Conservation (phyloP, 2,113 vertebrate genomes). For the Antechinus flavipes region DNA sequence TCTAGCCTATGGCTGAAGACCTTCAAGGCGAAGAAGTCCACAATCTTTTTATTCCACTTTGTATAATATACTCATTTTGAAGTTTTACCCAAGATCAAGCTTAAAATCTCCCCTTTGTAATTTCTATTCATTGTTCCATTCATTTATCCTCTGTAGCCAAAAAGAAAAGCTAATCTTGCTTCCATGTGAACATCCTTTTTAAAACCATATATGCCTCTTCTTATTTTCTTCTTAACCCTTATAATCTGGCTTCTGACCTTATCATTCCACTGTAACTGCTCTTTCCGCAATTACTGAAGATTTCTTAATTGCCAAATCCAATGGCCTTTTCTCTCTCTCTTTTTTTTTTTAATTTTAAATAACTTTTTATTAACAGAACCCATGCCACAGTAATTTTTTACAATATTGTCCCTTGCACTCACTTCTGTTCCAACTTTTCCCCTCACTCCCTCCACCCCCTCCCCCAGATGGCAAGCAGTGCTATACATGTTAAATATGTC, state of each 20-base stretch:
- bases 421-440: too few species aligned
- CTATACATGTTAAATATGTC: too few species aligned
- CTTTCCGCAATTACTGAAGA: background rate
- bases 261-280: background rate
- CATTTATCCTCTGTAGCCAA: background rate
- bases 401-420: too few species aligned
- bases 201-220: background rate
- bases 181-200: background rate
- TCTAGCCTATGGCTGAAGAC: background rate
- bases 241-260: background rate
- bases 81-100: background rate
- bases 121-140: background rate
- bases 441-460: too few species aligned
- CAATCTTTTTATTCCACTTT: background rate
- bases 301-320: background rate
- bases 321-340: background rate
- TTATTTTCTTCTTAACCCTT: background rate
- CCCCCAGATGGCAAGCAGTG: too few species aligned
- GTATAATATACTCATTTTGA: background rate
- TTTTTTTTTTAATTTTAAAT: too few species aligned
- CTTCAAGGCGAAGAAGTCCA: background rate
- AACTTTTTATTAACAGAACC: too few species aligned
- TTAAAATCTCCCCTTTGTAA: background rate
- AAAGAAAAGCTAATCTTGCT: background rate
- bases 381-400: too few species aligned